These are phyloP conservation scores for Zaprionus ornatus DNA, from an alignment of 1,140 invertebrate genomes.

Conservation along the genomic window DNA sequence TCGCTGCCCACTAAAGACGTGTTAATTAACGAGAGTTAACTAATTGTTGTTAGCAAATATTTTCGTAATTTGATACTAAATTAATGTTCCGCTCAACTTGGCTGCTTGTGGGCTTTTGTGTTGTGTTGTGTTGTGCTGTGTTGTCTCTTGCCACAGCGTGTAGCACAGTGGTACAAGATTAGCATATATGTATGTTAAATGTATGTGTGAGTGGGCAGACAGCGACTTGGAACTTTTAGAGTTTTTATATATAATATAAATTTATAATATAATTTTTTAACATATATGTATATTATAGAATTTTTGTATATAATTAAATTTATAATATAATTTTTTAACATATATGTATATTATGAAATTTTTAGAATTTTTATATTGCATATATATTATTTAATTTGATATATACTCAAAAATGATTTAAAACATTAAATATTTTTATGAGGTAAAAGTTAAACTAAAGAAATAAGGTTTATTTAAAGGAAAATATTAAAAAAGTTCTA, in stretches of 20 bases:
- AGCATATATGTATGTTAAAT: background rate
- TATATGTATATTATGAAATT: no score
- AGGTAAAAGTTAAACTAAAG: no score
- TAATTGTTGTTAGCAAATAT: slow-evolving; percentile 84
- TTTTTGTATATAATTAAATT: no score
- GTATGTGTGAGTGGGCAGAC: background rate
- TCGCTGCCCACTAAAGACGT: slow-evolving; percentile 75
- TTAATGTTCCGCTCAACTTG: slow-evolving; percentile 81
- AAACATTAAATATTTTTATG: background rate
- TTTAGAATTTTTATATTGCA: no score
- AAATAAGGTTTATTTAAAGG: no score
- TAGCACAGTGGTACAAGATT: slow-evolving; percentile 44
- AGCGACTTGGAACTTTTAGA: no score
- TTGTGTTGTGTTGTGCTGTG: slow-evolving; percentile 18
- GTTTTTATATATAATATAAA: no score
- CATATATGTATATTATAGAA: no score
- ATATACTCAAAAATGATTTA: background rate
- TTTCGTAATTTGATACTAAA: slow-evolving; percentile 84
- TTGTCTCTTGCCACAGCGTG: background rate
- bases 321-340: no score
- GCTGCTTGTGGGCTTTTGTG: slow-evolving; percentile 77
- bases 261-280: no score
- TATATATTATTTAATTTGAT: no score
- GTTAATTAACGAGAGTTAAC: slow-evolving; percentile 84
- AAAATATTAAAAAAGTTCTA: no score